Conservation (phyloP, 2,113 vertebrate genomes). For the Murina feae region DNA sequence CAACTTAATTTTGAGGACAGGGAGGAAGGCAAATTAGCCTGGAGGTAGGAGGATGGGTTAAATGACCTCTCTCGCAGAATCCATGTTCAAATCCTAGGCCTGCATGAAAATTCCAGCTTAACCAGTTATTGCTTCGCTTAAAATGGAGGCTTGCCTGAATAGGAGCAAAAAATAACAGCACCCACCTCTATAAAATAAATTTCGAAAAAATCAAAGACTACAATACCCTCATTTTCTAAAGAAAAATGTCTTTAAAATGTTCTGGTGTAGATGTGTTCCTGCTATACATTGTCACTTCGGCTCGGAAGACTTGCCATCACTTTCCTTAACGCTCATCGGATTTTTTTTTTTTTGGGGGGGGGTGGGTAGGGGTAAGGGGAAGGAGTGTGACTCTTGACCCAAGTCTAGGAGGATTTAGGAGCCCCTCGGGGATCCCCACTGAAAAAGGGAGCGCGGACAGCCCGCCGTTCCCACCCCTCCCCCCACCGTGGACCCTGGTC, state of each 20-base stretch:
- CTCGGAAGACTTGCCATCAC: slow-evolving; percentile 64
- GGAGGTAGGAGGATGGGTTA: slow-evolving; percentile 1
- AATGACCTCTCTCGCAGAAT: slow-evolving; percentile 41
- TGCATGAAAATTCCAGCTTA: slow-evolving; percentile 69
- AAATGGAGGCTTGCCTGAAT: slow-evolving; percentile 69
- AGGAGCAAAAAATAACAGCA: slow-evolving; percentile 59
- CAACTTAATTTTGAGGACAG: background rate
- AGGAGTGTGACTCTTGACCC: slow-evolving; percentile 37
- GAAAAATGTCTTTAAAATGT: background rate
- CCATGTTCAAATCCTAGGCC: slow-evolving; percentile 43
- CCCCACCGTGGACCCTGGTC: slow-evolving; percentile 53
- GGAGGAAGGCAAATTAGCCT: background rate
- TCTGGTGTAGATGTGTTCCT: slow-evolving; percentile 10
- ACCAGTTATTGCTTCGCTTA: slow-evolving; percentile 71
- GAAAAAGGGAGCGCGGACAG: background rate
- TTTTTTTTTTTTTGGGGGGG: background rate
- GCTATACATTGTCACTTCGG: slow-evolving; percentile 26
- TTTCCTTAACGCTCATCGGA: slow-evolving; percentile 34
- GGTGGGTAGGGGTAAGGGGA: background rate
- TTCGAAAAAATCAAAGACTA: background rate
- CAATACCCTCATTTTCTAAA: background rate
- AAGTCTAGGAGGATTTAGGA: background rate
- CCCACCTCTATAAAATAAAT: slow-evolving; percentile 34
- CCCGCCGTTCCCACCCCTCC: slow-evolving; percentile 51
- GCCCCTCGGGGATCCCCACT: background rate